Percentiles rank a stretch among this genome's conserved stretches.
Conservation (phyloP, 2,888 invertebrate species). For the Aproaerema taeniolella region DNA sequence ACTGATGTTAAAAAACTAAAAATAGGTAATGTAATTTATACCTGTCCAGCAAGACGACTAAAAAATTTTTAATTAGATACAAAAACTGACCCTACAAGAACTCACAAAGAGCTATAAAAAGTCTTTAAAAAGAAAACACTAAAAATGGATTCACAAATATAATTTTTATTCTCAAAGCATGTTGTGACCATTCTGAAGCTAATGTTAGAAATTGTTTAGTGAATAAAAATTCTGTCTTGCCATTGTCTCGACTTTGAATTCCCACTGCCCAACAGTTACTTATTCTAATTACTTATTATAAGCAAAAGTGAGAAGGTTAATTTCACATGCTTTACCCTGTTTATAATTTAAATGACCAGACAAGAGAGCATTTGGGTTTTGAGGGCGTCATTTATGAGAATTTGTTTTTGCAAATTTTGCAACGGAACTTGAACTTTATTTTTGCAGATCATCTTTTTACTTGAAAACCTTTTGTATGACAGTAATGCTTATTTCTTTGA, state of each 20-base stretch:
- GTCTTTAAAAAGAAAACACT: too few relatives aligned
- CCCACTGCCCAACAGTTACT: slow-evolving; percentile 64
- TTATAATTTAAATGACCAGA: slow-evolving; percentile 51
- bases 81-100: too few relatives aligned
- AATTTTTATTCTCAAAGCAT: background rate
- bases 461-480: too few relatives aligned
- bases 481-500: too few relatives aligned
- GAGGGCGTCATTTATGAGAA: slow-evolving; percentile 22
- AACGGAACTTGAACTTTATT: too few relatives aligned
- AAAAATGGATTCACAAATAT: too few relatives aligned
- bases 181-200: slow-evolving; percentile 30
- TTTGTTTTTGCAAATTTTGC: slow-evolving; percentile 1
- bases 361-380: slow-evolving; percentile 36
- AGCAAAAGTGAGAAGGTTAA: slow-evolving; percentile 46
- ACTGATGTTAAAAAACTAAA: too few relatives aligned
- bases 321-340: slow-evolving; percentile 66
- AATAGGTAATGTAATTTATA: too few relatives aligned
- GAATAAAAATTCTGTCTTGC: slow-evolving; percentile 34
- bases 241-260: slow-evolving; percentile 60
- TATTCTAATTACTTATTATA: slow-evolving; percentile 62
- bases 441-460: too few relatives aligned
- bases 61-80: too few relatives aligned
- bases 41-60: too few relatives aligned
- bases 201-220: slow-evolving; percentile 54
- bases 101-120: too few relatives aligned